phyloP scores from a whole-genome alignment of 2,797 vertebrate species.

The Dendrocincla fuliginosa region DNA sequence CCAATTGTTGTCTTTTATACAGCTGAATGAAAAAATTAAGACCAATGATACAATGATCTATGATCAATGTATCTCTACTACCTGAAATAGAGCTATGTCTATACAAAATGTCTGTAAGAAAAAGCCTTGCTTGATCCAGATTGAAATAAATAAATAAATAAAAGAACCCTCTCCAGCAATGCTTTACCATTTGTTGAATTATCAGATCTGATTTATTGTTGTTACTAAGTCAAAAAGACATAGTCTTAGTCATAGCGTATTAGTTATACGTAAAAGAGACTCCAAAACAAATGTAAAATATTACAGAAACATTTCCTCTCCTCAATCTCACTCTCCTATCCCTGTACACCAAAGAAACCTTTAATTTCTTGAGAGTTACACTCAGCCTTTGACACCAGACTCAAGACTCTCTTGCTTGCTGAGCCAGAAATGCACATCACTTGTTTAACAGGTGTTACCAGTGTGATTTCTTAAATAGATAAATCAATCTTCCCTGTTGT shows the following conservation, averaged over 20 bases:
- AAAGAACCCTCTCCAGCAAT: neutral
- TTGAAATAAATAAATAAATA: neutral
- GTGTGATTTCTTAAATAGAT: neutral
- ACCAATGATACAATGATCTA: too few species aligned
- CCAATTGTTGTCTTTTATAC: neutral
- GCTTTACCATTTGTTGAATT: neutral
- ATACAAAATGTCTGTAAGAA: neutral
- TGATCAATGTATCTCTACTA: neutral
- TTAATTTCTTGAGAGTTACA: neutral
- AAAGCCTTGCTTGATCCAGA: neutral
- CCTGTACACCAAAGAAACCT: neutral
- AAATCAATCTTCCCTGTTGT: neutral
- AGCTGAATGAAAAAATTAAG: neutral
- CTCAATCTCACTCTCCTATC: fast-evolving
- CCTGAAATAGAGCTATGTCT: neutral
- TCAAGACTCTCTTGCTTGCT: neutral
- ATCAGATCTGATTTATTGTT: neutral
- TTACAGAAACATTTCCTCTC: neutral
- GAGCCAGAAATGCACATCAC: neutral
- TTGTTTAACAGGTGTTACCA: neutral
- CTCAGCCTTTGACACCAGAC: neutral
- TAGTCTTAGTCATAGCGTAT: neutral
- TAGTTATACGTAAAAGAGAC: neutral
- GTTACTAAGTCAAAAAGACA: neutral
- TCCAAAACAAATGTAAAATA: neutral